phyloP scores from a whole-genome alignment of 2,888 invertebrate genomes.

The Magallana nippona region DNA sequence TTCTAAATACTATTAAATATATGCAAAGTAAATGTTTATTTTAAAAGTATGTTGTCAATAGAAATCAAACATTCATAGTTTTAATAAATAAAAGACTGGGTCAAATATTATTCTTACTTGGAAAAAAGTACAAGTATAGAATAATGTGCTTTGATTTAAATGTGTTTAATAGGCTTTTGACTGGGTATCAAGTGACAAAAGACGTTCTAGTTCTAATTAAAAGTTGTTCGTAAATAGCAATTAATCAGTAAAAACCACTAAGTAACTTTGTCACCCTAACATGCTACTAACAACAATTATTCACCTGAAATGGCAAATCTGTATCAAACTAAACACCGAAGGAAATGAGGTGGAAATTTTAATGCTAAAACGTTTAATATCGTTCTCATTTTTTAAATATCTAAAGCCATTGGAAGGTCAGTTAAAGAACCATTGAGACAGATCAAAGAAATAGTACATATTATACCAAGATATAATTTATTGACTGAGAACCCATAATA shows the following conservation, averaged over 20 bases:
- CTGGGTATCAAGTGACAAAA: too few species aligned
- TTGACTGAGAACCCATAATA: slow-evolving; percentile 19
- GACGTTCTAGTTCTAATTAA: too few species aligned
- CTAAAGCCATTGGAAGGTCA: slow-evolving; percentile 16
- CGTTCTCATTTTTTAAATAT: not conserved
- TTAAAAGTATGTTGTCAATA: too few species aligned
- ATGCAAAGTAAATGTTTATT: too few species aligned
- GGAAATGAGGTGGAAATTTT: slow-evolving; percentile 21
- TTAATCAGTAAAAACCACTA: not conserved
- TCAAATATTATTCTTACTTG: too few species aligned
- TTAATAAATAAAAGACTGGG: too few species aligned
- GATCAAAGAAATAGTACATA: slow-evolving; percentile 19
- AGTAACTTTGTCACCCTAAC: slow-evolving; percentile 21
- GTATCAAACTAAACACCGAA: not conserved
- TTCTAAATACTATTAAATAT: too few species aligned
- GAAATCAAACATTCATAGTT: too few species aligned
- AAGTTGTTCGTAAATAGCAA: not conserved
- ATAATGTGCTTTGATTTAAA: too few species aligned
- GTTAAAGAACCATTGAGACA: not conserved
- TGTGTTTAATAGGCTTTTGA: too few species aligned
- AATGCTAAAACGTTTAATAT: slow-evolving; percentile 13
- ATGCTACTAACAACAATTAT: not conserved
- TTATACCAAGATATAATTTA: slow-evolving; percentile 13
- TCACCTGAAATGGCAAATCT: slow-evolving; percentile 2
- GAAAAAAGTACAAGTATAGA: too few species aligned